phyloP scores from a whole-genome alignment of 2,888 invertebrate species.

The Corythucha ciliata region DNA sequence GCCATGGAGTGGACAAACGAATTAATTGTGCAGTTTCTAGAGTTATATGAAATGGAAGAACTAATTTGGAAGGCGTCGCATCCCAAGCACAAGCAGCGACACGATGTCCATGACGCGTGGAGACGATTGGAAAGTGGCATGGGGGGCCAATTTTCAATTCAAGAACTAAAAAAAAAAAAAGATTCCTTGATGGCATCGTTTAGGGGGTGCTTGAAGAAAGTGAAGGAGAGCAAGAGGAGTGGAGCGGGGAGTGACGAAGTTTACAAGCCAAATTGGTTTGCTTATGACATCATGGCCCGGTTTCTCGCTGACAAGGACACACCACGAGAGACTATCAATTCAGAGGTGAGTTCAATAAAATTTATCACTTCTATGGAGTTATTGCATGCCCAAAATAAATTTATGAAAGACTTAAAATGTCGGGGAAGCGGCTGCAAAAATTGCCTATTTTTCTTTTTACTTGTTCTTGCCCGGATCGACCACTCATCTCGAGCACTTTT shows the following conservation, averaged over 20 bases:
- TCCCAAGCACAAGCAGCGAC: background rate
- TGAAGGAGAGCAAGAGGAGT: constrained; percentile 1
- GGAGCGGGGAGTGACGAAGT: too few relatives aligned
- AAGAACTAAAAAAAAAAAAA: constrained; percentile 10
- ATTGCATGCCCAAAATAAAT: too few relatives aligned
- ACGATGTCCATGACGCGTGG: constrained; percentile 9
- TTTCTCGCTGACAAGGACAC: too few relatives aligned
- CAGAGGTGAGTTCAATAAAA: too few relatives aligned
- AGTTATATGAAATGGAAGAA: constrained; percentile 7
- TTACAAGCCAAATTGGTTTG: constrained; percentile 8
- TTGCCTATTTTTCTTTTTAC: too few relatives aligned
- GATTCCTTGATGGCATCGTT: constrained; percentile 11
- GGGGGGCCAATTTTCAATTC: background rate
- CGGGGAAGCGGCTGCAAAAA: too few relatives aligned
- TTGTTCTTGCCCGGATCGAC: too few relatives aligned
- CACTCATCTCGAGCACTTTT: too few relatives aligned
- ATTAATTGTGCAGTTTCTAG: background rate
- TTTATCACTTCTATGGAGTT: too few relatives aligned
- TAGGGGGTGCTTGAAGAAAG: background rate
- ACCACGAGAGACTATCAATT: too few relatives aligned
- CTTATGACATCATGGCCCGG: background rate
- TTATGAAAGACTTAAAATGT: too few relatives aligned
- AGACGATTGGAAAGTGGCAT: background rate
- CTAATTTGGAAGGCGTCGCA: too few relatives aligned
- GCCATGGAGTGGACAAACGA: background rate